phyloP scores from a whole-genome alignment of 2,113 vertebrate species.

The Macaca fascicularis region T2T-MFA8v1.1 NC_088385.1:103963001-103963500 shows the following conservation, averaged over 20 bases:
- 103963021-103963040: background rate
- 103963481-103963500: background rate
- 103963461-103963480: background rate
- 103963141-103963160: constrained; percentile 15
- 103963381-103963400: too few relatives aligned
- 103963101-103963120: background rate
- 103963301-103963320: too few relatives aligned
- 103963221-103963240: constrained; percentile 13
- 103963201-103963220: constrained; percentile 14
- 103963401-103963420: too few relatives aligned
- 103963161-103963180: background rate
- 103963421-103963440: background rate
- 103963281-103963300: too few relatives aligned
- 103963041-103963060: background rate
- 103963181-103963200: background rate
- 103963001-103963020: constrained; percentile 33
- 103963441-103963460: background rate
- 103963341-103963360: too few relatives aligned
- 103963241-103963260: too few relatives aligned
- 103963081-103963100: background rate
- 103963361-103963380: too few relatives aligned
- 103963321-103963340: too few relatives aligned
- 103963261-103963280: too few relatives aligned
- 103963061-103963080: background rate
- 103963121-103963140: background rate